phyloP scores from a whole-genome alignment of 2,797 vertebrate genomes.

The Molossus alvarezi region DNA sequence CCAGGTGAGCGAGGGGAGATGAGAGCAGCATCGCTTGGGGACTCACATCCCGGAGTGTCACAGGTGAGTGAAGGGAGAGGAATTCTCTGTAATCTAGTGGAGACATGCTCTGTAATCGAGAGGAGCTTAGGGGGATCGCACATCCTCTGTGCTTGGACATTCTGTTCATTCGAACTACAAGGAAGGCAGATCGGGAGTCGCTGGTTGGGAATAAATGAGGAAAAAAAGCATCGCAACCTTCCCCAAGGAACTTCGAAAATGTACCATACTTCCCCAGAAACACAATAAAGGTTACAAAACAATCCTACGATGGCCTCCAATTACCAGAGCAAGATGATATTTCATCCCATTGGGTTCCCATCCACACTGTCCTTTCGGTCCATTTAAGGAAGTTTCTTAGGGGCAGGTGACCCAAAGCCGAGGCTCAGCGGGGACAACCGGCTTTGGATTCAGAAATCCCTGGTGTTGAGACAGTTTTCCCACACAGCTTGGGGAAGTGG shows the following conservation, averaged over 20 bases:
- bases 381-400: background rate
- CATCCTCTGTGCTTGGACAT: background rate
- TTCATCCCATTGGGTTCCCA: background rate
- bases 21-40: background rate
- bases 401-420: background rate
- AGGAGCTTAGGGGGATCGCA: background rate
- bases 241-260: background rate
- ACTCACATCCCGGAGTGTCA: background rate
- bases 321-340: background rate
- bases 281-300: background rate
- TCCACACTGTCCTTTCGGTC: background rate
- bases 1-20: background rate
- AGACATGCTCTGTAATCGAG: background rate
- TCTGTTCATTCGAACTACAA: background rate
- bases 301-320: background rate
- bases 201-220: background rate
- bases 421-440: too few relatives aligned
- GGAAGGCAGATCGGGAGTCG: background rate
- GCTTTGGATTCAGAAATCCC: background rate
- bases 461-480: background rate
- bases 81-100: background rate
- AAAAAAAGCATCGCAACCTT: background rate
- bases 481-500: background rate
- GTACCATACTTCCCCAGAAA: background rate
- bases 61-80: background rate